These are phyloP conservation scores for Pyrrhosoma nymphula DNA, from an alignment of 2,888 invertebrate genomes.

Conservation along the genomic window DNA sequence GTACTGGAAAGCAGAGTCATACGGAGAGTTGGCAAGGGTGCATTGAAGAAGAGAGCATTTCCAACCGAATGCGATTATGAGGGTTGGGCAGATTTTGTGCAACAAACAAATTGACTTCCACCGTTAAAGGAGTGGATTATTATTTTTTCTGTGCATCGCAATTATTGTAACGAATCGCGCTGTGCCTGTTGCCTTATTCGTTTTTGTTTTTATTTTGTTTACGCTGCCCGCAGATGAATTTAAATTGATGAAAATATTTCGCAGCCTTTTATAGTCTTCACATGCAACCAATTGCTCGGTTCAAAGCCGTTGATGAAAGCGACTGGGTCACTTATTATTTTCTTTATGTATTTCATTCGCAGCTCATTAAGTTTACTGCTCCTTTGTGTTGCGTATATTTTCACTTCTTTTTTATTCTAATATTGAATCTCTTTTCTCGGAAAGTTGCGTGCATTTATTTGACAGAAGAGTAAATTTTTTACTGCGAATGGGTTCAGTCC, in stretches of 20 bases:
- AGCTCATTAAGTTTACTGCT: background rate
- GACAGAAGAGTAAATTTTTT: no score
- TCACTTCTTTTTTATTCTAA: background rate
- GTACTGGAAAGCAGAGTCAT: background rate
- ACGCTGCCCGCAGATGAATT: background rate
- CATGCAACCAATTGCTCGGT: background rate
- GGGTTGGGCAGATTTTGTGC: background rate
- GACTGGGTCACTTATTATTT: background rate
- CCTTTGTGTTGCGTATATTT: background rate
- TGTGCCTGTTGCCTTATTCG: background rate
- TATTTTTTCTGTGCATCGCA: background rate
- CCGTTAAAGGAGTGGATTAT: background rate
- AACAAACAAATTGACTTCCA: slow-evolving; percentile 11
- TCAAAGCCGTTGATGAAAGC: background rate
- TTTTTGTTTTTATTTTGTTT: background rate
- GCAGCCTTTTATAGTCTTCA: background rate
- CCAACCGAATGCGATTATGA: background rate
- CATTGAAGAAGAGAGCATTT: background rate
- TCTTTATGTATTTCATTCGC: background rate
- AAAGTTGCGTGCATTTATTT: no score
- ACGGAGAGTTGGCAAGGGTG: background rate
- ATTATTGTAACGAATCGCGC: slow-evolving; percentile 8
- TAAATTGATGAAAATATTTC: background rate
- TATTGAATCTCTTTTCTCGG: background rate
- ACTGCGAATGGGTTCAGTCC: no score